phyloP scores from a whole-genome alignment of 1,140 invertebrate genomes.

The Drosophila varians region DNA sequence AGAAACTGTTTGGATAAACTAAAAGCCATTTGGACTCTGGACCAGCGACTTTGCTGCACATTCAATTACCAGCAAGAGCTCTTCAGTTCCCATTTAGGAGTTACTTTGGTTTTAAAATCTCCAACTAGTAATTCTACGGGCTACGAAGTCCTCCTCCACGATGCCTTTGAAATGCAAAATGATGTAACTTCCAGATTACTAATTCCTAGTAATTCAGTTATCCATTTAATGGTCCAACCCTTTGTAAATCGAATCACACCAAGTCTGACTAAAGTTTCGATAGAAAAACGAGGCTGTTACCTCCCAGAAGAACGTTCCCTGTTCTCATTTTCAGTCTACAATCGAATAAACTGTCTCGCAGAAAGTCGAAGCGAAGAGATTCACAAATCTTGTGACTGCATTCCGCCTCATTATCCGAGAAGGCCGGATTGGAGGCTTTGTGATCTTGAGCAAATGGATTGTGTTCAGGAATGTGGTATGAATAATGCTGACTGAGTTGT shows the following conservation, averaged over 20 bases:
- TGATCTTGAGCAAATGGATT: slow-evolving; percentile 45
- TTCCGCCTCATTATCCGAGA: slow-evolving; percentile 85
- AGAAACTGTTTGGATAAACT: slow-evolving; percentile 85
- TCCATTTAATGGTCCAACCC: slow-evolving; percentile 45
- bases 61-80: slow-evolving; percentile 85
- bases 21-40: slow-evolving; percentile 83
- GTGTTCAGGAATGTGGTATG: slow-evolving; percentile 47
- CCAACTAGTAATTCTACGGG: slow-evolving; percentile 33
- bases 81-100: slow-evolving; percentile 84
- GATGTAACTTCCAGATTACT: slow-evolving; percentile 76
- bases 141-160: slow-evolving; percentile 84
- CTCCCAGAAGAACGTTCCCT: slow-evolving; percentile 84
- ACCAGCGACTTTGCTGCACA: slow-evolving; percentile 86
- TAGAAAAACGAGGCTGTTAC: slow-evolving; percentile 84
- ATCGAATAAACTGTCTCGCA: slow-evolving; percentile 86
- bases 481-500: slow-evolving; percentile 25
- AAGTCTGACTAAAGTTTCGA: slow-evolving; percentile 14
- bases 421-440: slow-evolving; percentile 55
- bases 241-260: slow-evolving; percentile 24
- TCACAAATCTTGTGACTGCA: slow-evolving; percentile 85
- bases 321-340: slow-evolving; percentile 84
- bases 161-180: slow-evolving; percentile 85
- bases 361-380: slow-evolving; percentile 84
- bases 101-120: slow-evolving; percentile 84
- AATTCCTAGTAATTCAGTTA: slow-evolving; percentile 25